A percentile compares a stretch with the other conserved stretches of the same genome.
Evolutionary conservation across 2,113 vertebrate genomes (phyloP).

Genomic region (Spea multiplicata): DNA sequence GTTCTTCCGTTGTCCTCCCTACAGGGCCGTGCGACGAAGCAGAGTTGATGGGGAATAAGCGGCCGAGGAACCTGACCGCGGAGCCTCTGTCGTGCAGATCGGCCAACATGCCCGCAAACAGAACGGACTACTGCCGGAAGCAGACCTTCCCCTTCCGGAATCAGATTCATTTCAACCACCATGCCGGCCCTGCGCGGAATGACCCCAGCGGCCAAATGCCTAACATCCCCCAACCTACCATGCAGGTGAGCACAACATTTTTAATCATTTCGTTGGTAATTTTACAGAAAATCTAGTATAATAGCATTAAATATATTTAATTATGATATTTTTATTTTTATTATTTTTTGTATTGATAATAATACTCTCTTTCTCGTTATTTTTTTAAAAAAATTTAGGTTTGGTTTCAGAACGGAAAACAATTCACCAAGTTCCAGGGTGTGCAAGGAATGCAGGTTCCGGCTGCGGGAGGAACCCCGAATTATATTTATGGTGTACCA

Average conservation of each 20-base stretch:
- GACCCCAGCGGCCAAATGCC: background rate
- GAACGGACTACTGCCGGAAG: constrained; percentile 6
- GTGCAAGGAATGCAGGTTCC: too few relatives aligned
- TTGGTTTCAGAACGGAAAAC: constrained; percentile 34
- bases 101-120: background rate
- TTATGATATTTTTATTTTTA: background rate
- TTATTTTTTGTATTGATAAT: background rate
- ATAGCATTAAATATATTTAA: background rate
- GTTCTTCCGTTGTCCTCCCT: background rate
- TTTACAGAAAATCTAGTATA: background rate
- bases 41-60: background rate
- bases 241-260: constrained; percentile 14
- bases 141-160: constrained; percentile 10
- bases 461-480: background rate
- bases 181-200: background rate
- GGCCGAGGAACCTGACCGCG: background rate
- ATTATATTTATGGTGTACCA: too few relatives aligned
- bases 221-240: constrained; percentile 7
- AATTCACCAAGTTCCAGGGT: too few relatives aligned
- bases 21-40: background rate
- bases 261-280: background rate
- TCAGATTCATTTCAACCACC: constrained; percentile 1
- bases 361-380: background rate
- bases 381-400: background rate
- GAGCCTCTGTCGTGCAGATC: background rate